Evolutionary conservation across 1,140 invertebrate genomes (phyloP), one percentile per base, ranked within the genome.

Genomic region (Papilio dardanus): DNA sequence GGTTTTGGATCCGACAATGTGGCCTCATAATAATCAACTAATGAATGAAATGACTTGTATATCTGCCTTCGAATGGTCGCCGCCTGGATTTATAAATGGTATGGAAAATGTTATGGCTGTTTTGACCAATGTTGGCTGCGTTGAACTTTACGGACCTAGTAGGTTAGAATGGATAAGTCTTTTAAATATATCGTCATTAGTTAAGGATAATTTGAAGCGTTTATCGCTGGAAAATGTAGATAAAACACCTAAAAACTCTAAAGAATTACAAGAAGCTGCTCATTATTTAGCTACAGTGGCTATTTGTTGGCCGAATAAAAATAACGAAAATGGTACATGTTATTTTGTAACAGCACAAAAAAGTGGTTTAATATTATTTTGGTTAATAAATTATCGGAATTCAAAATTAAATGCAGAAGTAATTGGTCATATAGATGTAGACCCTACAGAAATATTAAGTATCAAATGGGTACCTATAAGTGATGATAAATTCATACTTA

Each of bases 331-430:
- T 69, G 77, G 76, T 3, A 84, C 86, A 31, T 87, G 81, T 46
- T 87, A 80, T 74, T 88, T 92, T 75, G 82, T 86, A 0, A 89
- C 88, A 3, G 84, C 84, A 33, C 90, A 92, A 73, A 91, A 84
- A 76, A 89, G 84, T 84, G 89, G 86, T 19, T 50, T 50, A 3
- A 78, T 92, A 8, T 42, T 87, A 46, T 83, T 91, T 74, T 92
- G 91, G 91, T 76, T 68, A 50, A 46, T 87, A 35, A 81, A 77
- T 42, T 74, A 40, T 66, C 24, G 75, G 21, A 28, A 83, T 62
- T 37, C 67, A 40, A 40, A 68, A 40, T 16, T 84, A 40, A 66
- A 79, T 35, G 76, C 77, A 35, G 54, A 82, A 62, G 40, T 83
- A 5, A 42, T 67, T 46, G 81, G 79, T 6, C 74, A 76, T 73